Evolutionary conservation across 1,140 invertebrate genomes (phyloP).

Genomic region (Chelonus insularis): DNA sequence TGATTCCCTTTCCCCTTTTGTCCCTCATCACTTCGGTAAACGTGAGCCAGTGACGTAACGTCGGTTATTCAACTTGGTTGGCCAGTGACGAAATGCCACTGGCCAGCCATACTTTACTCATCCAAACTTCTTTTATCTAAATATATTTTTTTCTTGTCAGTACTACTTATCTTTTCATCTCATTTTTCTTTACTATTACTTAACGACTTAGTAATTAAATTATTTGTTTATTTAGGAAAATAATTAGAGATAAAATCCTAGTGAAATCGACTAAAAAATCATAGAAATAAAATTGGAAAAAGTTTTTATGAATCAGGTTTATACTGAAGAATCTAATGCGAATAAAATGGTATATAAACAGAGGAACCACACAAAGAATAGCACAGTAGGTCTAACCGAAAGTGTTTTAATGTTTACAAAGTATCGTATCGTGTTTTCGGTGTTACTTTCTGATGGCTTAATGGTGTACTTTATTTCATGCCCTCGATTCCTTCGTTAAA

Average conservation of each 20-base stretch:
- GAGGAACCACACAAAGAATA: slow-evolving; percentile 1
- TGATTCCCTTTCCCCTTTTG: slow-evolving; percentile 5
- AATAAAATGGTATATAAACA: slow-evolving; percentile 43
- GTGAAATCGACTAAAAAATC: no score
- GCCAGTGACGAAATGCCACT: slow-evolving; percentile 56
- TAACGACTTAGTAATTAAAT: not conserved
- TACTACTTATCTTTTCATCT: not conserved
- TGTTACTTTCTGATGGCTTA: not conserved
- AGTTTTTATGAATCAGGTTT: slow-evolving; percentile 12
- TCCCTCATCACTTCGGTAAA: slow-evolving; percentile 33
- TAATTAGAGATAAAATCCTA: no score
- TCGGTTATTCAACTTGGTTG: slow-evolving; percentile 60
- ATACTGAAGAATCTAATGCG: slow-evolving; percentile 38
- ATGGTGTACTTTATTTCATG: not conserved
- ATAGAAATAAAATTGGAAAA: no score
- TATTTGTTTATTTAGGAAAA: no score
- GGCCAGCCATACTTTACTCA: slow-evolving; percentile 37
- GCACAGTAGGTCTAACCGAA: slow-evolving; percentile 26
- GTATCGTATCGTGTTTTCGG: not conserved
- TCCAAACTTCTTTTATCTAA: slow-evolving; percentile 22
- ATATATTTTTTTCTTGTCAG: not conserved
- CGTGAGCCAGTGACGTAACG: slow-evolving; percentile 57
- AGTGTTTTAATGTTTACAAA: slow-evolving; percentile 22
- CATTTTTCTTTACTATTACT: not conserved
- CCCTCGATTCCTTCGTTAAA: not conserved